These are phyloP conservation scores for Carabus problematicus DNA, from an alignment of 2,888 invertebrate genomes.

Conservation along the genomic window DNA sequence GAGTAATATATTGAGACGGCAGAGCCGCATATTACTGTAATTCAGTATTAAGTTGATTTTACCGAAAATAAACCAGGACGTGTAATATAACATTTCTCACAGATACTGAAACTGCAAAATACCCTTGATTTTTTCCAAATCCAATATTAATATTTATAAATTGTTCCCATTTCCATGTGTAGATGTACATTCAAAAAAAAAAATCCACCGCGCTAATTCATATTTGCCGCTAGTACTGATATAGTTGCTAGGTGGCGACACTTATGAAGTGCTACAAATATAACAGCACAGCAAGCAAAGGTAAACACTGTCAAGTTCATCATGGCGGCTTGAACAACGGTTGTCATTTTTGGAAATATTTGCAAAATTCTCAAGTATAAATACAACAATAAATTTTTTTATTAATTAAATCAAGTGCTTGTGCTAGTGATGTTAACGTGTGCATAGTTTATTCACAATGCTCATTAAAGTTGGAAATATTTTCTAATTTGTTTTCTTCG, in stretches of 20 bases:
- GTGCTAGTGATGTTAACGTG: constrained; percentile 18
- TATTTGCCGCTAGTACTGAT: no score
- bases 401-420: constrained; percentile 20
- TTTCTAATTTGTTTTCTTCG: constrained; percentile 18
- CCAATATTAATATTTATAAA: no score
- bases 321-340: constrained; percentile 38
- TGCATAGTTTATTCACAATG: constrained; percentile 1
- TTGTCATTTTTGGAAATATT: constrained; percentile 27
- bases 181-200: no score
- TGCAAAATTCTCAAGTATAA: constrained; percentile 36
- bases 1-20: constrained; percentile 34
- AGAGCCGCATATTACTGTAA: constrained; percentile 33
- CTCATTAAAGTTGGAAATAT: not conserved
- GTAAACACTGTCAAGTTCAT: constrained; percentile 41
- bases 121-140: no score
- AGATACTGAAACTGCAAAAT: constrained; percentile 20
- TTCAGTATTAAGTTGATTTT: constrained; percentile 36
- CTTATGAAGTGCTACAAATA: no score
- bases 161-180: no score
- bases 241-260: no score
- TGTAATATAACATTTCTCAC: constrained; percentile 20
- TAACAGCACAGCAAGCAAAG: not conserved
- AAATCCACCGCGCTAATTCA: no score
- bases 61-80: constrained; percentile 11
- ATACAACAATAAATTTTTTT: constrained; percentile 22